phyloP scores from a whole-genome alignment of 2,113 vertebrate genomes.

The Ammodytes dubius region DNA sequence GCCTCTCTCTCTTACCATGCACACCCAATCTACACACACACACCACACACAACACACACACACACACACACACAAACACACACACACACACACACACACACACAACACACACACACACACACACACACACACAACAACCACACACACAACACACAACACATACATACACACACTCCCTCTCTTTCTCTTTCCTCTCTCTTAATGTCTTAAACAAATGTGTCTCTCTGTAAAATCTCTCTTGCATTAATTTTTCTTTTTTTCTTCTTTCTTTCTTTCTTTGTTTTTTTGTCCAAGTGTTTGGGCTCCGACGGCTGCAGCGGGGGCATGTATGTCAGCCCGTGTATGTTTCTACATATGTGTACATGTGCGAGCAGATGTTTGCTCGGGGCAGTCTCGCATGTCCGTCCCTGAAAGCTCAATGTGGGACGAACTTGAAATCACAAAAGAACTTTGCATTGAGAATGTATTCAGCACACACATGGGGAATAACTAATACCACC shows the following conservation, averaged over 20 bases:
- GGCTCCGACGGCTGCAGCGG: slow-evolving; percentile 46
- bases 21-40: slow-evolving; percentile 36
- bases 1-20: slow-evolving; percentile 40
- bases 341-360: slow-evolving; percentile 79
- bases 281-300: slow-evolving; percentile 40
- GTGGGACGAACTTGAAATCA: slow-evolving; percentile 77
- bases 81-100: slow-evolving; percentile 38
- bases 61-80: slow-evolving; percentile 31
- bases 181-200: slow-evolving; percentile 35
- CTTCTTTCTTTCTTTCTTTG: slow-evolving; percentile 4
- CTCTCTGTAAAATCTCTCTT: slow-evolving; percentile 34
- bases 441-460: slow-evolving; percentile 77
- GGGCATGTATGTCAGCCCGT: slow-evolving; percentile 69
- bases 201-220: slow-evolving; percentile 45
- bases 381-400: slow-evolving; percentile 77
- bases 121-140: slow-evolving; percentile 25
- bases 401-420: slow-evolving; percentile 79
- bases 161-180: slow-evolving; percentile 28
- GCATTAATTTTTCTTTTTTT: not conserved
- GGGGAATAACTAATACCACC: slow-evolving; percentile 64
- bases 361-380: slow-evolving; percentile 85
- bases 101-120: slow-evolving; percentile 25
- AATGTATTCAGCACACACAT: slow-evolving; percentile 60
- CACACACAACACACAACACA: slow-evolving; percentile 18
- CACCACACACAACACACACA: slow-evolving; percentile 33